Evolutionary conservation across 2,113 vertebrate species (phyloP).

Genomic region (Haemorhous mexicanus): DNA sequence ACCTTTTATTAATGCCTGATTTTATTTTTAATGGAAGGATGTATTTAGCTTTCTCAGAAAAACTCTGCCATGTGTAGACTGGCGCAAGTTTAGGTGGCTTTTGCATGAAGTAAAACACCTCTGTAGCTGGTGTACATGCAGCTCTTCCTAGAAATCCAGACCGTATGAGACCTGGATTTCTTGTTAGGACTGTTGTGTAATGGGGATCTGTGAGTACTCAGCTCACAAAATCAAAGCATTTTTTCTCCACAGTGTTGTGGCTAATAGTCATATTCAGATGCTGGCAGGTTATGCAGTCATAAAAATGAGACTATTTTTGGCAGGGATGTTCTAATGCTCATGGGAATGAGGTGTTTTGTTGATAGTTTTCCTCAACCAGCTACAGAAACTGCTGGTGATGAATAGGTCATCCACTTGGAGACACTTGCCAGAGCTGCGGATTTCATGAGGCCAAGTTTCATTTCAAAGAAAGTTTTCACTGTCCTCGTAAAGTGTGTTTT

Average conservation of each 20-base stretch:
- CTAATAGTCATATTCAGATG: constrained; percentile 4
- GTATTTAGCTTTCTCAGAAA: background rate
- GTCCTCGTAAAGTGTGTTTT: background rate
- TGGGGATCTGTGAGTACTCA: background rate
- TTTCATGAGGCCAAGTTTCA: constrained; percentile 12
- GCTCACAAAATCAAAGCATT: constrained; percentile 11
- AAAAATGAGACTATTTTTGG: constrained; percentile 42
- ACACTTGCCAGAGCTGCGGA: background rate
- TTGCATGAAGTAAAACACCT: background rate
- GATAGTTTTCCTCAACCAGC: background rate
- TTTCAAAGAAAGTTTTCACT: constrained; percentile 26
- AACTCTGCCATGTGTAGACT: background rate
- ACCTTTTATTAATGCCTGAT: background rate
- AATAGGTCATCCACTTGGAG: constrained; percentile 14
- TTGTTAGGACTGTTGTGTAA: background rate
- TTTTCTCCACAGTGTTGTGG: background rate
- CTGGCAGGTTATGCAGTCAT: background rate
- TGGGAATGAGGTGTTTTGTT: constrained; percentile 31
- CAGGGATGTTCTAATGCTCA: background rate
- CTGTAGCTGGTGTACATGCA: background rate
- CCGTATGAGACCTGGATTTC: background rate
- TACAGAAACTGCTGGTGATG: background rate
- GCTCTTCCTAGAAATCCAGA: background rate
- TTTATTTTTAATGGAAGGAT: background rate
- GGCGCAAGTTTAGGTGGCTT: background rate